Percentiles rank a stretch among this genome's conserved stretches.
Evolutionary conservation across 2,113 vertebrate species (phyloP).

Genomic region (Archocentrus centrarchus): DNA sequence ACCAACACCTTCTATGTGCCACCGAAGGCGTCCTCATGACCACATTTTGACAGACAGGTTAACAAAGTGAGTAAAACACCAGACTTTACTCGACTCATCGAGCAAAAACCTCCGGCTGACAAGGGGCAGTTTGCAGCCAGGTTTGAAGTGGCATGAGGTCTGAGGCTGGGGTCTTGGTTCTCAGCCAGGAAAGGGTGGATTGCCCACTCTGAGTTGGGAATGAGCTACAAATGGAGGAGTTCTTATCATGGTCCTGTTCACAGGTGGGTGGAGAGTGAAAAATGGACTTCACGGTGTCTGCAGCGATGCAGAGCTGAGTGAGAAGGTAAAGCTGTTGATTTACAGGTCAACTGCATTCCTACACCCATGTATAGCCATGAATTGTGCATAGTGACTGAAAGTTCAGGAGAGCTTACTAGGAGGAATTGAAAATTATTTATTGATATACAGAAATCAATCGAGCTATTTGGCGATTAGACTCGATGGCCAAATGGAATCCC

Average conservation of each 20-base stretch:
- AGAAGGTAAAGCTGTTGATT: background rate
- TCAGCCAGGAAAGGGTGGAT: background rate
- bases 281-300: background rate
- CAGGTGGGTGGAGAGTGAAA: background rate
- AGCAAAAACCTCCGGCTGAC: background rate
- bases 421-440: too few relatives aligned
- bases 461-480: too few relatives aligned
- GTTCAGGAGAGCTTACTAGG: too few relatives aligned
- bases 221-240: background rate
- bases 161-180: background rate
- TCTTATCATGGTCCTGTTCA: background rate
- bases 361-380: too few relatives aligned
- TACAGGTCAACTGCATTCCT: background rate
- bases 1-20: background rate
- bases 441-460: too few relatives aligned
- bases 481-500: too few relatives aligned
- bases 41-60: background rate
- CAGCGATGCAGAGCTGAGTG: background rate
- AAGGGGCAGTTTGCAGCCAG: background rate
- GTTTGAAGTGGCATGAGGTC: background rate
- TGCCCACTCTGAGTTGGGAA: background rate
- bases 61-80: background rate
- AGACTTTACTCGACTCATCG: background rate
- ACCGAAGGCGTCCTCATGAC: background rate
- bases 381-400: too few relatives aligned